Base-by-base conservation (phyloP, 2,888 invertebrate species). In the Conchocele bisecta region DNA sequence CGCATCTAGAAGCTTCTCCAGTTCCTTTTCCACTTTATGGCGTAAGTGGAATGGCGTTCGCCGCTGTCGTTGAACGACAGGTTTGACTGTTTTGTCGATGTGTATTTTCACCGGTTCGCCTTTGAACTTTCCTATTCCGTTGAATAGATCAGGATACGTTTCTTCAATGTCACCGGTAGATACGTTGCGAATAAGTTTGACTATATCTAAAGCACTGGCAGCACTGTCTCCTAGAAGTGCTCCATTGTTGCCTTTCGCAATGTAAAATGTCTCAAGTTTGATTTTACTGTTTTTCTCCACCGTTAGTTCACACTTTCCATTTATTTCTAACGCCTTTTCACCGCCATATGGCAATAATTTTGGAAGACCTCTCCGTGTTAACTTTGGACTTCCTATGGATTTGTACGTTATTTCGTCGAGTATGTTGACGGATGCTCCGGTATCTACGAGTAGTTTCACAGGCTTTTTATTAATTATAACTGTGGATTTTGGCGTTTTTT, bases 21-120 rank as follows among this genome's bases (percentile, higher is more conserved):
- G 46, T 63, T 79, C 75, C 9, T 48, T 33, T 41, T 69, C 73
- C 0, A 81, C 69, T 31, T 71, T 68, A 3, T 60, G 24, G 20
- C 71, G 29, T 7, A 79, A 29, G 42, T 73, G 75, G 59, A 74
- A 80, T 17, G 70, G 67, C 39, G 66, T 75, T 13, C 70, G 28
- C 15, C 75, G 42, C 31, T 76, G 37, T 65, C 75, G 35, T 28
- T 67, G 67, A 2, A 48, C 54, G 1, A 73, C 71, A n/a, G 77
- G 81, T 50, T 65, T 56, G 2, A 83, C 67, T 17, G n/a, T 26
- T 24, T 58, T 13, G 50, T 82, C 69, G 22, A 79, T 65, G 48
- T 80, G 78, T 28, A 81, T 26, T 20, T 70, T 76, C 3, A 73
- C 66, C 22, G 31, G 37, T 17, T 20, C 50, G 20, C 54, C 28